Evolutionary conservation across 2,113 vertebrate species (phyloP).

Genomic region (Turdus rufiventris): DNA sequence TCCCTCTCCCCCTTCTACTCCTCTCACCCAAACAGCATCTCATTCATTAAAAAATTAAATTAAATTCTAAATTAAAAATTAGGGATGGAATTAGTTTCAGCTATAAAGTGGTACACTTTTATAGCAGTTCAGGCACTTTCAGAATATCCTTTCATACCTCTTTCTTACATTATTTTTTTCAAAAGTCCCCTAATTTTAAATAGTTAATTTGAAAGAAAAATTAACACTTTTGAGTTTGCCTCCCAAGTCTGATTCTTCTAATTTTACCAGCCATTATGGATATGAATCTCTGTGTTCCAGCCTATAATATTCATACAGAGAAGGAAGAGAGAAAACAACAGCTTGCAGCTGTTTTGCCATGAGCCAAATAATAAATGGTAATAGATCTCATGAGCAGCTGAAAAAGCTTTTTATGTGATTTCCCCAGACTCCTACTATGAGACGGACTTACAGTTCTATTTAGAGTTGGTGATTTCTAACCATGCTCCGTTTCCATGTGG

Average conservation of each 20-base stretch:
- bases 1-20: not conserved
- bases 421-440: not conserved
- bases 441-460: not conserved
- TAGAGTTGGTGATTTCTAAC: not conserved
- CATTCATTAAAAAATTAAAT: too few species aligned
- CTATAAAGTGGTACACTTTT: not conserved
- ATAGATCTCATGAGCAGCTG: not conserved
- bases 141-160: not conserved
- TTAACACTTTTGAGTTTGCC: not conserved
- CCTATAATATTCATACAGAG: not conserved
- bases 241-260: not conserved
- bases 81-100: not conserved
- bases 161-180: not conserved
- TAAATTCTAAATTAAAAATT: not conserved
- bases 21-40: not conserved
- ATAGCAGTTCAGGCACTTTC: not conserved
- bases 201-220: not conserved
- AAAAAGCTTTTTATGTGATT: not conserved
- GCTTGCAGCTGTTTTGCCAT: not conserved
- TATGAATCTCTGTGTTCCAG: not conserved
- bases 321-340: not conserved
- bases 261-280: not conserved
- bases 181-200: not conserved
- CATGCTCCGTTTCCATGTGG: not conserved
- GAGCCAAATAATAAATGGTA: not conserved